Percentiles rank a stretch among this genome's conserved stretches.
Evolutionary conservation across 2,113 vertebrate genomes (phyloP).

Genomic region (Leucopsar rothschildi): DNA sequence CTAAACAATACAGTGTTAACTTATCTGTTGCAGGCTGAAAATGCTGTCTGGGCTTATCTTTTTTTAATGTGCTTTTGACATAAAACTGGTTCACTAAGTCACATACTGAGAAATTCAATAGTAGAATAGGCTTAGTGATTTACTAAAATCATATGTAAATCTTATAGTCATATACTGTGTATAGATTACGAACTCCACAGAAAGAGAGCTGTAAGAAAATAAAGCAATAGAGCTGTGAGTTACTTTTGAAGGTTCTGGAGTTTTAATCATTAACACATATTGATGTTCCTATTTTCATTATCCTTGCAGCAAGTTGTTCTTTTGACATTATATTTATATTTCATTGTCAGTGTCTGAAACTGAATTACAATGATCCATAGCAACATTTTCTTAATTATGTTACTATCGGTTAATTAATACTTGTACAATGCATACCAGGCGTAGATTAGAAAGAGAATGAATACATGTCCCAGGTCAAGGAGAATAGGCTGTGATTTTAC

Average conservation of each 20-base stretch:
- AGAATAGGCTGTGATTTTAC: neutral
- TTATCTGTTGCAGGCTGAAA: neutral
- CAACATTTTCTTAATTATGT: neutral
- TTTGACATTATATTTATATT: neutral
- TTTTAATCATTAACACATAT: neutral
- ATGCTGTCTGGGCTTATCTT: slow-evolving; percentile 3
- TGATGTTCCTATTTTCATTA: neutral
- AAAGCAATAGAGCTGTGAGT: neutral
- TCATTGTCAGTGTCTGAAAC: neutral
- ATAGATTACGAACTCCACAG: neutral
- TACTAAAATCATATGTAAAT: slow-evolving; percentile 47
- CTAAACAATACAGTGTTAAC: neutral
- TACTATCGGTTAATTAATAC: slow-evolving; percentile 8
- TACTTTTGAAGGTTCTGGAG: neutral
- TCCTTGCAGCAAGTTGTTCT: neutral
- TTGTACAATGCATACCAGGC: neutral
- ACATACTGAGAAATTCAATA: slow-evolving; percentile 8
- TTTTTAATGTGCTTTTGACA: slow-evolving; percentile 36
- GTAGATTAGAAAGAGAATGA: neutral
- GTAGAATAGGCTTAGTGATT: slow-evolving; percentile 31
- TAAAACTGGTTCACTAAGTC: neutral
- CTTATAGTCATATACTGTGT: neutral
- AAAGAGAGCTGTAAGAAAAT: neutral
- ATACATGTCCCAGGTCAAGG: neutral
- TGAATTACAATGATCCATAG: neutral